Evolutionary conservation across 2,797 vertebrate genomes (phyloP).

Genomic region (Diplodus puntazzo): DNA sequence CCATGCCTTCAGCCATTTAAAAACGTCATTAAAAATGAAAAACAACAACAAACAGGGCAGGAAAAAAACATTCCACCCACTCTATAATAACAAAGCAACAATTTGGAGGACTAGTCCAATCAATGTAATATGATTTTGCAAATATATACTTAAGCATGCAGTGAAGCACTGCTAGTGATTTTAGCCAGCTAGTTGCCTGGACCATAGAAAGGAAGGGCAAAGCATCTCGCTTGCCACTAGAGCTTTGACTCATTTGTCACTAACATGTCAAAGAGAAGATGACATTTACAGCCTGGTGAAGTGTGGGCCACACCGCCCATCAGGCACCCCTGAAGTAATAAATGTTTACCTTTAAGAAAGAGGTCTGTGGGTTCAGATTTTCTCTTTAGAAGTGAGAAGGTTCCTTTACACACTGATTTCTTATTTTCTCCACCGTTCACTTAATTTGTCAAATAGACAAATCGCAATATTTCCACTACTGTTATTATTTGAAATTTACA

Average conservation of each 20-base stretch:
- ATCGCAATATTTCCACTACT: neutral
- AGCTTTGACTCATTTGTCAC: conserved; percentile 94
- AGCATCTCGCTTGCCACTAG: conserved; percentile 71
- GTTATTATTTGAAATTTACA: neutral
- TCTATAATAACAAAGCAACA: neutral
- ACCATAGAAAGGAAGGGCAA: conserved; percentile 68
- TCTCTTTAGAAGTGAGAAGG: conserved; percentile 51
- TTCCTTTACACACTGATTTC: conserved; percentile 71
- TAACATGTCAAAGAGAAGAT: conserved; percentile 96
- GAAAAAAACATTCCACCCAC: neutral
- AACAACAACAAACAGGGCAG: neutral
- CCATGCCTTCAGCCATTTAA: neutral
- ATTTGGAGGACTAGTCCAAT: neutral
- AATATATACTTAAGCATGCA: neutral
- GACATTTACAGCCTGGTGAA: conserved; percentile 97
- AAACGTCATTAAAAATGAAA: neutral
- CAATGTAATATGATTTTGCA: neutral
- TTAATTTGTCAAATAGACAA: conserved; percentile 91
- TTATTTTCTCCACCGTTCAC: conserved; percentile 79
- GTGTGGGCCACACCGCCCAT: conserved; percentile 91
- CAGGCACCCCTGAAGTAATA: conserved; percentile 96
- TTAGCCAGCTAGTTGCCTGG: conserved; percentile 39
- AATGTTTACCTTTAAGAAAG: conserved; percentile 98
- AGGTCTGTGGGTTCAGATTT: conserved; percentile 59
- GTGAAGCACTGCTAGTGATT: conserved; percentile 24